Evolutionary conservation across 2,888 invertebrate genomes (phyloP), one percentile per base, ranked within the genome.

Genomic region (Stegana nigrithorax): DNA sequence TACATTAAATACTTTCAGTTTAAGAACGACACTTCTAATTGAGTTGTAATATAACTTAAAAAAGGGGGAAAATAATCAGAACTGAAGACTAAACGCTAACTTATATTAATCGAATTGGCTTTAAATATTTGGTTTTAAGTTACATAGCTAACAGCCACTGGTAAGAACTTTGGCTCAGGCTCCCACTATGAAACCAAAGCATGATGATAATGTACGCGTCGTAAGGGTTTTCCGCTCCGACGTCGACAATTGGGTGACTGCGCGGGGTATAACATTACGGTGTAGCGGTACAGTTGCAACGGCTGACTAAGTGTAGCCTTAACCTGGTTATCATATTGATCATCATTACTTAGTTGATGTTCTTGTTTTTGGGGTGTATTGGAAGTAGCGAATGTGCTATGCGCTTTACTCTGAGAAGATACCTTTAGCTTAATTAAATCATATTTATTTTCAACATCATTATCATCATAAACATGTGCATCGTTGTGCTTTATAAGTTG

Each of bases 81-180:
- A n/a, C n/a, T n/a, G n/a, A n/a, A n/a, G n/a, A 59, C 21, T 50
- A 36, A 59, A 59, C 26, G 50, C 36, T 59, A 50, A 50, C 59
- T 59, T 59, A 59, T 47, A 59, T 50, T 59, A 59, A 50, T 50
- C 8, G 39, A 69, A 71, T 74, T 80, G 71, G 67, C 66, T 72
- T 70, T 72, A 67, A 71, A 73, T 81, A 78, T 81, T 81, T 82
- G 81, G 80, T 82, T 79, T 80, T 73, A 80, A 64, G 73, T 70
- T 71, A 67, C 67, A 68, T 72, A 71, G 71, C 65, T 73, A 66
- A 75, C 71, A 75, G 75, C 73, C 75, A 65, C 69, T 77, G 73
- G 68, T 73, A 75, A 75, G 71, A 67, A 67, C 59, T 69, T 60
- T 59, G 47, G 66, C 63, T 56, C 44, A 5, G 19, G 62, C 69